Percentiles rank a stretch among this genome's conserved stretches.
Conservation (phyloP, 1,140 invertebrate species). For the Lutraria rhynchaena region DNA sequence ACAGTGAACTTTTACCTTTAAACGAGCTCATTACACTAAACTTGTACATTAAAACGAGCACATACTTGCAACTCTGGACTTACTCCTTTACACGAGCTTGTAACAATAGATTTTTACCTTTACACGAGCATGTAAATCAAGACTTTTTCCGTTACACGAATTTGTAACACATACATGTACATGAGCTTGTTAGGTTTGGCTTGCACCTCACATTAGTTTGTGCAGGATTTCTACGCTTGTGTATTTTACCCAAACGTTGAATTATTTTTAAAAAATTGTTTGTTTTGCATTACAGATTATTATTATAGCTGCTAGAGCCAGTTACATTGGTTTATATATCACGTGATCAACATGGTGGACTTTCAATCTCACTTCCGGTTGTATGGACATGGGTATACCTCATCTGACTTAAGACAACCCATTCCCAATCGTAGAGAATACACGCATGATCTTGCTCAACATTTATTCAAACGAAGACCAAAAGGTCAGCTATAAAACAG, state of each 20-base stretch:
- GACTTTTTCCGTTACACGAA: too few species aligned
- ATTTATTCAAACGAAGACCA: constrained; percentile 64
- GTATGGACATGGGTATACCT: constrained; percentile 69
- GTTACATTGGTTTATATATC: not conserved
- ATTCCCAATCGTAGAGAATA: constrained; percentile 67
- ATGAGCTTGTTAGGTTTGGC: too few species aligned
- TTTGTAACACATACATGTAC: too few species aligned
- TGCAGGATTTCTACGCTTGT: not conserved
- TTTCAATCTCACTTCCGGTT: constrained; percentile 72
- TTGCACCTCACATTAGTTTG: not conserved
- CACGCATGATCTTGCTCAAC: constrained; percentile 67
- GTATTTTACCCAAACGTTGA: not conserved
- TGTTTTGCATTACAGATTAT: constrained; percentile 4
- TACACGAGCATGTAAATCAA: too few species aligned
- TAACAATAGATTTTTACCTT: too few species aligned
- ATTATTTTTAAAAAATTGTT: not conserved
- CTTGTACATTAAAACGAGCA: too few species aligned
- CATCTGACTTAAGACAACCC: constrained; percentile 54
- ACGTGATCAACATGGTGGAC: constrained; percentile 71
- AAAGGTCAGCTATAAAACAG: too few species aligned
- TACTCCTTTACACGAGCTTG: too few species aligned
- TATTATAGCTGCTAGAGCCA: constrained; percentile 34
- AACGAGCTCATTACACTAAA: too few species aligned
- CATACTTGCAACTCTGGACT: too few species aligned
- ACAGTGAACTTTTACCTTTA: too few species aligned